phyloP scores from a whole-genome alignment of 30 jellyfish, hydroid and myxozoan species.

The Pseudorhiza aurosa region DNA sequence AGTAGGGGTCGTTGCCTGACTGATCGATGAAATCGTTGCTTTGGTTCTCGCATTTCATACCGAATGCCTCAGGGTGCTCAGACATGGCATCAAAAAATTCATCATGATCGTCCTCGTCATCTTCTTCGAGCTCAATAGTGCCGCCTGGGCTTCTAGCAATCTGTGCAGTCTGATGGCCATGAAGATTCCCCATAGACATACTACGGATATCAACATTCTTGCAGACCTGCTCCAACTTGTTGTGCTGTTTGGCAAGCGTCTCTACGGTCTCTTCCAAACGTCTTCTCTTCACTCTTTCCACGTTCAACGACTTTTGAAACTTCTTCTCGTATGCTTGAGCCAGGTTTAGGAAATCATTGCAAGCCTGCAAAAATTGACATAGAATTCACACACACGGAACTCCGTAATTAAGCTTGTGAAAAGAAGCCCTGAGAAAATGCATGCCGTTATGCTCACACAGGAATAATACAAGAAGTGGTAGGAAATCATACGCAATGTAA shows the following conservation, averaged over 20 bases:
- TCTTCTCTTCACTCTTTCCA: conserved; percentile 80
- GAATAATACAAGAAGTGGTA: too few relatives aligned
- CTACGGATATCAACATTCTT: conserved; percentile 77
- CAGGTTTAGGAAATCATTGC: conserved; percentile 87
- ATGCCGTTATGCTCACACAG: too few relatives aligned
- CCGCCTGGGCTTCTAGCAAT: conserved; percentile 73
- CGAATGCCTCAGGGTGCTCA: conserved; percentile 93
- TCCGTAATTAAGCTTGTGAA: too few relatives aligned
- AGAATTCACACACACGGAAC: too few relatives aligned
- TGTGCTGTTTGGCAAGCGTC: conserved; percentile 98
- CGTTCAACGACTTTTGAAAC: conserved; percentile 71
- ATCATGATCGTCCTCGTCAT: conserved; percentile 95
- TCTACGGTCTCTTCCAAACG: conserved; percentile 99
- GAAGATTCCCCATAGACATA: conserved; percentile 18
- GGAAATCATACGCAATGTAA: too few relatives aligned
- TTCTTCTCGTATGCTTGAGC: conserved; percentile 97
- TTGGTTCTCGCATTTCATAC: conserved; percentile 17
- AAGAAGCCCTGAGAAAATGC: too few relatives aligned
- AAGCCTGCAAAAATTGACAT: conserved; percentile 86
- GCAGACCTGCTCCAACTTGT: conserved; percentile 90
- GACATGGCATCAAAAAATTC: conserved; percentile 96
- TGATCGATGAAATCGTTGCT: conserved; percentile 6
- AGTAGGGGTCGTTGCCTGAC: conserved; percentile 57
- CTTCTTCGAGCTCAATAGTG: conserved; percentile 46
- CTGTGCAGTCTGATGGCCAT: conserved; percentile 3